These are phyloP conservation scores for Anthopleura xanthogrammica DNA, from an alignment of 92 coral and sea anemone species.

Conservation along the genomic window DNA sequence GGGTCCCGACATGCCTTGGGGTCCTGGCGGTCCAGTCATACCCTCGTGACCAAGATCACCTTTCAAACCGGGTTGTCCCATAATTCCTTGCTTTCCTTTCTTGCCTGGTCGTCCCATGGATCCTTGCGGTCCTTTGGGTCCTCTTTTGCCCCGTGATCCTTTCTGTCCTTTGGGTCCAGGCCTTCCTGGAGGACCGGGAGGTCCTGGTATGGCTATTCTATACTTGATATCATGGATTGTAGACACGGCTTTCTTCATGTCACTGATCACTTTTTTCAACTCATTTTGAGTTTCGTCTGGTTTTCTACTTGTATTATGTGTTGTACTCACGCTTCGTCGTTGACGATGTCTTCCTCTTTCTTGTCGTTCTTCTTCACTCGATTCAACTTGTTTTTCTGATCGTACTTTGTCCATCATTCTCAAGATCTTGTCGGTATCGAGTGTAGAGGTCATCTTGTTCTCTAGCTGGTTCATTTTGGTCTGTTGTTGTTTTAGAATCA, in stretches of 20 bases:
- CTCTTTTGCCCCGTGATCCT: constrained; percentile 8
- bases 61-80: no score
- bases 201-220: constrained; percentile 7
- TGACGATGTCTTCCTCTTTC: background rate
- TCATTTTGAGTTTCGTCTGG: background rate
- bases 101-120: no score
- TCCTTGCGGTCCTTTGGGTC: constrained; percentile 23
- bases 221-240: background rate
- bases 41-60: background rate
- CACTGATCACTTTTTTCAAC: background rate
- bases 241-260: constrained; percentile 3
- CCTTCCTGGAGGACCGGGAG: background rate
- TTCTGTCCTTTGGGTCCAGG: constrained; percentile 6
- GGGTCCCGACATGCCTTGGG: no score
- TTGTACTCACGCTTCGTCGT: background rate
- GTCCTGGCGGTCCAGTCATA: background rate
- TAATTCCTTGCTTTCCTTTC: no score
- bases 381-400: background rate
- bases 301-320: background rate
- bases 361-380: background rate
- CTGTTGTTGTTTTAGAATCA: constrained; percentile 6
- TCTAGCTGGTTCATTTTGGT: constrained; percentile 12
- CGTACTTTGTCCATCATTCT: background rate
- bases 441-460: constrained; percentile 16
- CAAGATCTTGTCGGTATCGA: background rate